phyloP scores from a whole-genome alignment of 2,113 vertebrate genomes.

The Delphinus delphis region DNA sequence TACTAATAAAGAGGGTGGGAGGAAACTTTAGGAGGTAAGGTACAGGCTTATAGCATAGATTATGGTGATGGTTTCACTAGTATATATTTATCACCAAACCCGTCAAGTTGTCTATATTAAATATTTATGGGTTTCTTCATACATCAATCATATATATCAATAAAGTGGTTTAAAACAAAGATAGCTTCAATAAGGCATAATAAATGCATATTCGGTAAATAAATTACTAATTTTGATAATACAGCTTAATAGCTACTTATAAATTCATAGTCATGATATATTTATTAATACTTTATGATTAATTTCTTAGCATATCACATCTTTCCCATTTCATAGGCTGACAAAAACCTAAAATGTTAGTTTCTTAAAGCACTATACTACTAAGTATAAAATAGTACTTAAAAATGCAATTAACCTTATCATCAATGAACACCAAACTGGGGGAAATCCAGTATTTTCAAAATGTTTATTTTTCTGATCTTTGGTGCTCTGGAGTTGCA shows the following conservation, averaged over 20 bases:
- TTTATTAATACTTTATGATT: background rate
- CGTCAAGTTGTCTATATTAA: background rate
- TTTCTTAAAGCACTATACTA: background rate
- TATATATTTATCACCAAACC: background rate
- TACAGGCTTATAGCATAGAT: background rate
- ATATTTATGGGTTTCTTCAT: background rate
- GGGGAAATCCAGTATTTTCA: background rate
- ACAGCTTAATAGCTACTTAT: background rate
- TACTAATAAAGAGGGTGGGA: background rate
- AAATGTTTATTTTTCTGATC: conserved; percentile 21
- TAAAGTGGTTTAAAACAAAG: background rate
- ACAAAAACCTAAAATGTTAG: background rate
- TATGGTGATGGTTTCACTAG: background rate
- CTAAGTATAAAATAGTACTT: too few relatives aligned
- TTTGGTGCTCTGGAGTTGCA: background rate
- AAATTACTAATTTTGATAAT: background rate
- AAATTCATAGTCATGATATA: background rate
- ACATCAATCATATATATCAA: background rate
- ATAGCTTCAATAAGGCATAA: background rate
- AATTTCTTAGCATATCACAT: background rate
- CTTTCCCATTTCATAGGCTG: background rate
- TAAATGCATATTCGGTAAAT: background rate
- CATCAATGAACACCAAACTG: background rate
- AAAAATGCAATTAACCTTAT: background rate
- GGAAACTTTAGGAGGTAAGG: background rate